Base-by-base conservation (phyloP, 2,888 invertebrate genomes). In the Bombylius discolor region DNA sequence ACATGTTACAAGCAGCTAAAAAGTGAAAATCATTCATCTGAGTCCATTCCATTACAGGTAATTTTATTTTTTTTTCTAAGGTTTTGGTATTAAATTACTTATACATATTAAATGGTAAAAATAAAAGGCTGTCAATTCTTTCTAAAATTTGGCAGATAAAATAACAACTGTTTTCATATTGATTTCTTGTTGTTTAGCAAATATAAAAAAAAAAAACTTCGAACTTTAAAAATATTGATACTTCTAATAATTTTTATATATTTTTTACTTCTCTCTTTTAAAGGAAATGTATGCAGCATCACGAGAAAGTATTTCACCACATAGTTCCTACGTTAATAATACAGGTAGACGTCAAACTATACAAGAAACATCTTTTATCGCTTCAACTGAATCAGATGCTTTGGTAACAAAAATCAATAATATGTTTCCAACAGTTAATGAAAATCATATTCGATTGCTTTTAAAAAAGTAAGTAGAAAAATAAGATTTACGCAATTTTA, bases 401-500 rank as follows among this genome's bases (percentile, higher is more conserved):
- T 79, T 86, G 56, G 87, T 89, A 13, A 78, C 83, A 47, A 90
- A 88, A 73, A 88, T 91, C 64, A 83, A 86, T 65, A 83, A 88
- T 49, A 87, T 92, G 84, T 93, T 94, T 70, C 93, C 93, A 4
- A 93, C 93, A 8, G 93, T 91, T 53, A 83, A 87, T 58, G 92
- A 93, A 67, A 87, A 87, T 34, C 92, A 92, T 68, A 91, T 93
- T 68, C 84, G 87, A 65, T 79, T 91, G 63, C 77, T 93, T 62
- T 74, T 93, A 54, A 90, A 90, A 73, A 92, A 92, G 93, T 93
- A 80, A 86, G 87, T 79, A 23, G 5, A 45, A 12, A 42, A 31
- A 13, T 23, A 13, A 39, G 39, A 47, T 23, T n/a, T 52, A 47
- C 5, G 2, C 13, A 49, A 31, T 13, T 31, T 23, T 23, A 23